Base-by-base conservation (phyloP, 2,888 invertebrate genomes). In the Poecilobothrus nobilitatus region DNA sequence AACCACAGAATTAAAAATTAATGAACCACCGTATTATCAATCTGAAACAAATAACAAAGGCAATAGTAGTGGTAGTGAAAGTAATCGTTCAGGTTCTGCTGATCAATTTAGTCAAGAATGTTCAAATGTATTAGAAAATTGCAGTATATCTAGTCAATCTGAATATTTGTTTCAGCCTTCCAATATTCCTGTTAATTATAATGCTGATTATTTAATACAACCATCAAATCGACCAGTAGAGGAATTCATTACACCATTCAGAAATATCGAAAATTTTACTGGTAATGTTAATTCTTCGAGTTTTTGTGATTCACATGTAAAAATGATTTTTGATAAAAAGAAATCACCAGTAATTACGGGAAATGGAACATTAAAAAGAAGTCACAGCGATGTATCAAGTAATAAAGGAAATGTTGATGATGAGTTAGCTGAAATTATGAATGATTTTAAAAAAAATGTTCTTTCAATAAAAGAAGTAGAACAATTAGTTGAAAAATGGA, bases 401-500 rank as follows among this genome's bases (percentile, higher is more conserved):
- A 75, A 74, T 0, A 77, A 79, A 0, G 76, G 77, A 20, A 82
- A 81, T 71, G 81, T 78, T 7, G 82, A 93, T 77, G 91, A 91
- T 72, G 93, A 94, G 77, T 83, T 94, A 70, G 87, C 91, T 4
- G 93, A 94, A 82, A 92, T 94, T 67, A 91, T 94, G 78, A 91
- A 89, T 76, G 93, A 94, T 76, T 94, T 92, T 76, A 94, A 94
- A 79, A 93, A 93, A 76, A 92, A 94, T 76, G 92, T 93, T 4
- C 90, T 92, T 73, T 90, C 91, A 0, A 91, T 94, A 76, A 86
- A 89, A 0, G 92, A 94, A 82, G 91, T 93, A 0, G 94, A 94
- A 79, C 87, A 90, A 74, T 83, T 94, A 67, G 94, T 94, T 1
- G 90, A 91, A 79, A 90, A 91, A 76, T 94, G 94, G 94, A 88